Base-by-base conservation (phyloP, 37 sponge, comb jelly and placozoan species). In the Geodia barretti region DNA sequence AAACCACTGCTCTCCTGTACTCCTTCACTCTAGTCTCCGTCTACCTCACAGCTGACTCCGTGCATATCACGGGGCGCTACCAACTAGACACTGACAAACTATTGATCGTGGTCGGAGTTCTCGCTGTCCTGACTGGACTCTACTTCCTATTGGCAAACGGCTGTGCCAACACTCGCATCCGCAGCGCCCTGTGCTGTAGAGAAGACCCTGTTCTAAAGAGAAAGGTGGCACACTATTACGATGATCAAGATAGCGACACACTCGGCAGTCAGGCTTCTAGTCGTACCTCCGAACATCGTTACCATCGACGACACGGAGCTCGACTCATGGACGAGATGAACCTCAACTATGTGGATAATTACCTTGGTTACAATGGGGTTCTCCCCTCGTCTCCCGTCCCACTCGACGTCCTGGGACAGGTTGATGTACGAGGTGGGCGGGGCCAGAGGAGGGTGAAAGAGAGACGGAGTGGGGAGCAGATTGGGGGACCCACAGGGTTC, bases 61-160 rank as follows among this genome's bases (percentile, higher is more conserved):
- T 14, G 11, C 14, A 7, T 17, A 7, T 17, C 54, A 47, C 11
- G 7, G 11, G 14, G 11, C 7, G 14, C 7, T 47, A 47, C 54
- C 54, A 47, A 17, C 54, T 41, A 3, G 37, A 62, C 30, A 14
- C 43, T 34, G 58, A 61, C 41, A 14, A 64, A 21, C 47, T 83
- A 4, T 42, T 83, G 24, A 3, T 39, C 1, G 58, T n/a, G 21
- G 62, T 47, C 4, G 65, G 54, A 21, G 31, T 33, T 20, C 30
- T 40, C 1, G 62, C 41, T 0, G 40, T 74, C 2, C 29, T 83
- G 11, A 35, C 23, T 39, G 68, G 67, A 1, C 0, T 19, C 1
- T 74, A 75, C 68, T 74, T 66, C 83, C 73, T 83, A 1, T 2
- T 83, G 2, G 23, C 68, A 2, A 74, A 75, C 41, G 83, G 75